Percentiles rank a stretch among this genome's conserved stretches.
These are phyloP conservation scores for Cordilura impudica DNA, from an alignment of 2,888 invertebrate species.

Conservation along the genomic window DNA sequence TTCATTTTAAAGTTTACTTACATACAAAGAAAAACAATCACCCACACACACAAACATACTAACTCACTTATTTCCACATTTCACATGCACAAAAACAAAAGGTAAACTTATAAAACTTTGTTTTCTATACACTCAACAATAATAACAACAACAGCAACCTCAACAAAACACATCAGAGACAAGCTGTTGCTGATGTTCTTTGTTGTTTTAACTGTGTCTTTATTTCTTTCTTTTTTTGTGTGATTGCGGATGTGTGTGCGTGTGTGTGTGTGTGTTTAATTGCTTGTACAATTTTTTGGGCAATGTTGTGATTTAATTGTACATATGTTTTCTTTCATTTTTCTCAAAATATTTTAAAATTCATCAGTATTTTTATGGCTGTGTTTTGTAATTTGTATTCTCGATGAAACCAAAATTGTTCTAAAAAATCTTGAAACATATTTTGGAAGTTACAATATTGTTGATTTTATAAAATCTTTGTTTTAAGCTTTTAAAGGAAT, in stretches of 20 bases:
- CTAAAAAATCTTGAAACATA: too few species aligned
- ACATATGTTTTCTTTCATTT: too few species aligned
- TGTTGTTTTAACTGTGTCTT: conserved; percentile 40
- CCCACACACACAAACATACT: neutral
- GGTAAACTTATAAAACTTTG: conserved; percentile 52
- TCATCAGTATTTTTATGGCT: too few species aligned
- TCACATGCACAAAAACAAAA: conserved; percentile 5
- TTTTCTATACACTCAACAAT: conserved; percentile 34
- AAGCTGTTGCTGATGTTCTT: conserved; percentile 56
- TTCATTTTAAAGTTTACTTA: neutral
- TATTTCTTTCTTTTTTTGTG: neutral
- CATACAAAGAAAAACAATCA: neutral
- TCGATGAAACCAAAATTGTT: too few species aligned
- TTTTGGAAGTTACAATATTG: too few species aligned
- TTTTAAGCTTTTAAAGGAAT: too few species aligned
- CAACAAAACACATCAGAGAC: conserved; percentile 19
- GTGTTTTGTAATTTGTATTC: too few species aligned
- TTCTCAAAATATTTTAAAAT: too few species aligned
- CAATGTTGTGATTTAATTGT: too few species aligned
- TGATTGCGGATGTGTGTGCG: neutral
- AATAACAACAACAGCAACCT: conserved; percentile 1
- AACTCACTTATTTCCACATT: neutral
- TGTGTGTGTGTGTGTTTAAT: too few species aligned
- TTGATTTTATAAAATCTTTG: too few species aligned
- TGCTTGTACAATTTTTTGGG: too few species aligned